Evolutionary conservation across 2,797 vertebrate species (phyloP).

Genomic region (Tragopan temminckii): DNA sequence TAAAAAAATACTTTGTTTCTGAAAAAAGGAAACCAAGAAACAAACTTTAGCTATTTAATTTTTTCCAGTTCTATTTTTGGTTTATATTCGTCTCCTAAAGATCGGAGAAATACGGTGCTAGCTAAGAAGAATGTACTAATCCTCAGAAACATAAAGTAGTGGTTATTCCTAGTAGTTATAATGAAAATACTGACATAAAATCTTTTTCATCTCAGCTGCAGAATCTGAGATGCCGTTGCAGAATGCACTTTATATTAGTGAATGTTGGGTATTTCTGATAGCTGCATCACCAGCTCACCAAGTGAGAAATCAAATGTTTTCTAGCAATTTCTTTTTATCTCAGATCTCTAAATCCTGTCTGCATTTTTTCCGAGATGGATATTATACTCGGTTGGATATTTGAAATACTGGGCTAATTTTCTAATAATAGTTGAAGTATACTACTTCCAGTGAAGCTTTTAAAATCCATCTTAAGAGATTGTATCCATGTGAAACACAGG

Average conservation of each 20-base stretch:
- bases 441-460: neutral
- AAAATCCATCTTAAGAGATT: neutral
- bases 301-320: neutral
- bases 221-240: neutral
- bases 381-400: slow-evolving; percentile 14
- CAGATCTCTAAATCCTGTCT: neutral
- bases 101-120: neutral
- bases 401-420: slow-evolving; percentile 12
- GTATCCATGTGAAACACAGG: neutral
- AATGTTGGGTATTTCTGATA: neutral
- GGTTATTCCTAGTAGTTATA: slow-evolving; percentile 24
- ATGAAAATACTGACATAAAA: neutral
- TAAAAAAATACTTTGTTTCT: neutral
- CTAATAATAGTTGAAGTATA: neutral
- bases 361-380: neutral
- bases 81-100: neutral
- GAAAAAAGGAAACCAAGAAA: neutral
- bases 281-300: neutral
- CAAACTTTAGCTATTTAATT: neutral
- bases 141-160: neutral
- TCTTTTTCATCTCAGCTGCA: neutral
- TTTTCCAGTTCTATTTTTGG: slow-evolving; percentile 37
- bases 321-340: neutral
- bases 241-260: neutral
- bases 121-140: slow-evolving; percentile 1